Percentiles rank a stretch among this genome's conserved stretches.
Conservation (phyloP, 2,888 invertebrate genomes). For the Lutraria lutraria region DNA sequence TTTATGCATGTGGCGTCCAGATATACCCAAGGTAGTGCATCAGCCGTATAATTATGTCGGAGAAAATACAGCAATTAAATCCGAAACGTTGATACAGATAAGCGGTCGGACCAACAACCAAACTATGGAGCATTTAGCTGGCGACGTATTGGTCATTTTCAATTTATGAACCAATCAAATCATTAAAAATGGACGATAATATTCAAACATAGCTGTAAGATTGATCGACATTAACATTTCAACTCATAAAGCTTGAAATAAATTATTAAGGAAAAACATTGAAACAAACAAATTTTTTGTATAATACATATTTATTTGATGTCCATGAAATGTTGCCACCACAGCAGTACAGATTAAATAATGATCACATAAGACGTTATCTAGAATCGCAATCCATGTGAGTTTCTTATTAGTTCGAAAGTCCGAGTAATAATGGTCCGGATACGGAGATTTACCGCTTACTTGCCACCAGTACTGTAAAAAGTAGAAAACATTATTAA, state of each 20-base stretch:
- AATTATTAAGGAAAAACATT: too few species aligned
- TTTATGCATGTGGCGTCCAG: too few species aligned
- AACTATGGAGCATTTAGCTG: too few species aligned
- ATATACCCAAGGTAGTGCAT: too few species aligned
- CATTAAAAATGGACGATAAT: background rate
- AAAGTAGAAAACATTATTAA: background rate
- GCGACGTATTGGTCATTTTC: background rate
- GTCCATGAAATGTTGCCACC: conserved; percentile 14
- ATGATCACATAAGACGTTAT: background rate
- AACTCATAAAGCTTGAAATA: too few species aligned
- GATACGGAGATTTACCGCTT: conserved; percentile 4
- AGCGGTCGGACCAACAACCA: too few species aligned
- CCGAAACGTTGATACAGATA: too few species aligned
- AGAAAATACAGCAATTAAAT: too few species aligned
- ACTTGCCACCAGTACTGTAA: background rate
- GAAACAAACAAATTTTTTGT: background rate
- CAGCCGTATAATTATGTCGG: too few species aligned
- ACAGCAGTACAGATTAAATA: conserved; percentile 21
- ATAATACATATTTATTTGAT: background rate
- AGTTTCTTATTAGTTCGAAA: background rate
- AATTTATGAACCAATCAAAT: background rate
- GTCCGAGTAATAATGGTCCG: conserved; percentile 7
- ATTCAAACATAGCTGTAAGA: too few species aligned
- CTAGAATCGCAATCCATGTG: background rate
- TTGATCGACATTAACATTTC: too few species aligned